Evolutionary conservation across 2,113 vertebrate genomes (phyloP), one percentile per base, ranked within the genome.

Genomic region (Caloenas nicobarica): DNA sequence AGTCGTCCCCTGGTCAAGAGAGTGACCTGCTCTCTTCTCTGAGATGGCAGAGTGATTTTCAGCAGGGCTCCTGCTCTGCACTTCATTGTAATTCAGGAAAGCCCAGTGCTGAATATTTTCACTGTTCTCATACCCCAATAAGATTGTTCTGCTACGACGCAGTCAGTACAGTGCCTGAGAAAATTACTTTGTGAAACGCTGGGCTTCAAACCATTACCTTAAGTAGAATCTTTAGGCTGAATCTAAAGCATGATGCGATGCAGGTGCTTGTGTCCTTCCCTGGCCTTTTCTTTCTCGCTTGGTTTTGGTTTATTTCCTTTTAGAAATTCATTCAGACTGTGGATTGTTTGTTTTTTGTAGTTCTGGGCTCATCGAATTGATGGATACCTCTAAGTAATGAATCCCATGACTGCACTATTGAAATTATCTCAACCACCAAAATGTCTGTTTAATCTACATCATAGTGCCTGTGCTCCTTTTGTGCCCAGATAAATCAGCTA

Each of bases 341-440:
- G 22, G 51, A 42, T 86, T 90, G 48, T 90, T 96, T 95, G 60
- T 57, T 94, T 95, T 82, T 83, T 69, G n/a, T 88, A 82, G 56
- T 87, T 81, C 33, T 85, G 33, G 11, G 26, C 66, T 85, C 15
- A 0, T 81, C 68, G 90, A 76, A 92, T 29, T 94, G 94, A 81
- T 95, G 68, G 72, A 92, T 94, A 94, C 86, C n/a, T 76, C 68
- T 34, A 88, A 96, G 44, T 80, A 93, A 94, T 88, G 86, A 86
- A 96, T 91, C 80, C 65, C 64, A 60, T 54, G 74, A 76, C 79
- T 90, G 64, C 42, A 61, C 81, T 92, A 51, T 51, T 94, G 86
- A 96, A 97, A 94, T 96, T 88, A 96, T 96, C 92, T 90, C 91
- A 82, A 61, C 86, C 76, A 91, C 93, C 66, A 81, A 97, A 97